Conservation (phyloP, 2,797 vertebrate genomes). For the Micrastur ruficollis region DNA sequence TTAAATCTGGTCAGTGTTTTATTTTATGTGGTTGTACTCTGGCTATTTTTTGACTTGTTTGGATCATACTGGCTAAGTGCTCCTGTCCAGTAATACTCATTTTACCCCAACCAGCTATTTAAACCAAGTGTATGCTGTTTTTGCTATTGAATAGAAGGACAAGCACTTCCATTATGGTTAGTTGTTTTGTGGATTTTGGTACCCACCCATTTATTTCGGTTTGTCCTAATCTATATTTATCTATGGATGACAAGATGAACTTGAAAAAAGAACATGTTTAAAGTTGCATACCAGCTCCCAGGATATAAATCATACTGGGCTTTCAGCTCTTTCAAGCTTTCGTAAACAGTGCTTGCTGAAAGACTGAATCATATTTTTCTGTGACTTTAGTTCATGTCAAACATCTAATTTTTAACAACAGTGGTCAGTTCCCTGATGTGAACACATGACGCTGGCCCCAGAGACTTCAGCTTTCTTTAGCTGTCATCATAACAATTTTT, state of each 20-base stretch:
- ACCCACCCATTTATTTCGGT: slow-evolving; percentile 92
- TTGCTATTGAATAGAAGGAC: slow-evolving; percentile 81
- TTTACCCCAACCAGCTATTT: slow-evolving; percentile 83
- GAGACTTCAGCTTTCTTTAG: slow-evolving; percentile 47
- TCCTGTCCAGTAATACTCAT: slow-evolving; percentile 73
- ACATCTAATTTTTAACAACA: slow-evolving; percentile 58
- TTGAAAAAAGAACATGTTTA: slow-evolving; percentile 79
- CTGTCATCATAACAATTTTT: slow-evolving; percentile 40
- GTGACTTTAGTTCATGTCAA: slow-evolving; percentile 39
- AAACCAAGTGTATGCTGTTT: slow-evolving; percentile 83
- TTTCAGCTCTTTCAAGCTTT: slow-evolving; percentile 41
- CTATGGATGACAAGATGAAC: slow-evolving; percentile 84
- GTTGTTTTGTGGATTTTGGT: slow-evolving; percentile 82
- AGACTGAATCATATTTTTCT: slow-evolving; percentile 58
- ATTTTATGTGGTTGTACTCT: slow-evolving; percentile 79
- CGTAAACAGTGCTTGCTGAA: slow-evolving; percentile 53
- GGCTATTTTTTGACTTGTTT: slow-evolving; percentile 88
- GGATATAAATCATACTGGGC: slow-evolving; percentile 68
- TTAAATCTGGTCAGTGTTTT: slow-evolving; percentile 74
- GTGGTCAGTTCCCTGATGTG: slow-evolving; percentile 46
- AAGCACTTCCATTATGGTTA: slow-evolving; percentile 86
- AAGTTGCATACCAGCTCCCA: slow-evolving; percentile 66
- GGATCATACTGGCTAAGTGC: slow-evolving; percentile 72
- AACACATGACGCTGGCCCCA: not conserved
- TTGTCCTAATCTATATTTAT: slow-evolving; percentile 93